Evolutionary conservation across 2,797 vertebrate species (phyloP), one percentile per base, ranked within the genome.

Genomic region (Oreochromis grahami): DNA sequence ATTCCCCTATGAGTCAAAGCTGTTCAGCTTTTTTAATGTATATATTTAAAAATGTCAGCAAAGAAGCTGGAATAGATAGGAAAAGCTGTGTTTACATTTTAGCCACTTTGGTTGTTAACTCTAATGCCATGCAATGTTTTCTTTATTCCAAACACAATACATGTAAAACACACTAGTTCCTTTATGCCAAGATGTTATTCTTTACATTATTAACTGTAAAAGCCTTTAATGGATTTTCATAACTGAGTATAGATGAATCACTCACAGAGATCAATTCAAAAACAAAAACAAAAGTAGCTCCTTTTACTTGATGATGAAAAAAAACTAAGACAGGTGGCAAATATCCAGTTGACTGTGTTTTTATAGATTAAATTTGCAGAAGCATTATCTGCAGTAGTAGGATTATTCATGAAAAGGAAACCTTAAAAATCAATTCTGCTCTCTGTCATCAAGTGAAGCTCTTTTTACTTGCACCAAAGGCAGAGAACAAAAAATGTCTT

Each of bases 401-500:
- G 68, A 81, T 80, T 32, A 87, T 89, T 84, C 60, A 56, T 80
- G 82, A 84, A 85, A 86, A 92, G 78, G 53, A 55, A 78, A 68
- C 55, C 58, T 48, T 41, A 24, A 10, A 78, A 90, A 88, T 92
- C 82, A 58, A 80, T 89, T 87, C 79, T 84, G 85, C 68, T 84
- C 91, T 89, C 84, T 58, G 77, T 88, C 77, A 81, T 82, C 83
- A 82, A 76, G 82, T 72, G 78, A 77, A 76, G 43, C 65, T 34
- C 52, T 84, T 87, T 84, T 70, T 32, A 52, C 43, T 43, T 58
- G 84, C 89, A 89, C 89, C 89, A 87, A 89, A 91, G 82, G 85
- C 51, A 56, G 65, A 36, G 78, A 80, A 85, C 58, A 77, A 83
- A 82, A 88, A 80, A 65, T 7, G 19, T 48, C 81, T 92, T 87